phyloP scores from a whole-genome alignment of 53 echinoderm and acorn worm genomes.

The Echinarachnius parma region DNA sequence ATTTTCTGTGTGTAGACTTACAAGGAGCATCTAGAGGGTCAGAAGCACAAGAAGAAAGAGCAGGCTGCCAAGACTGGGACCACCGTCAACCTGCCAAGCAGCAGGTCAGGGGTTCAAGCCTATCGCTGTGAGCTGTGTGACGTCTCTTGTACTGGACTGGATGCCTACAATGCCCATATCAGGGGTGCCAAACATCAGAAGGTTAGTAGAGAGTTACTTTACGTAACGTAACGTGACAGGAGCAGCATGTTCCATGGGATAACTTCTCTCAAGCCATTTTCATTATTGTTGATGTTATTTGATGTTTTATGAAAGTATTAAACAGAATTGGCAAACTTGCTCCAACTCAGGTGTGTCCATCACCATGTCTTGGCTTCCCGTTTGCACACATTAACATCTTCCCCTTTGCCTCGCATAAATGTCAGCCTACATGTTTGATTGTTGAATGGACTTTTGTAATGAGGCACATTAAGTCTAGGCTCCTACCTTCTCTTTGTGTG shows the following conservation, averaged over 20 bases:
- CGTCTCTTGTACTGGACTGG: conserved; percentile 90
- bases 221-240: too few relatives aligned
- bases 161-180: conserved; percentile 98
- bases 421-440: too few relatives aligned
- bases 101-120: conserved; percentile 55
- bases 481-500: too few relatives aligned
- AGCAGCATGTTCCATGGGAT: too few relatives aligned
- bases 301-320: too few relatives aligned
- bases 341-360: conserved; percentile 28
- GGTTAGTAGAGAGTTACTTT: too few relatives aligned
- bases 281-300: too few relatives aligned
- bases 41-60: conserved; percentile 99
- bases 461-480: too few relatives aligned
- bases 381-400: conserved; percentile 40
- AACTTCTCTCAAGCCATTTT: too few relatives aligned
- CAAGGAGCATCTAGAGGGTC: conserved; percentile 96
- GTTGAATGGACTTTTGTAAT: too few relatives aligned
- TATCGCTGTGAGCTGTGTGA: conserved; percentile 95
- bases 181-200: conserved; percentile 95
- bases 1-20: conserved; percentile 67
- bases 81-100: conserved; percentile 41
- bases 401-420: too few relatives aligned
- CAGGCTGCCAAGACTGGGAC: conserved; percentile 53
- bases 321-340: conserved; percentile 23
- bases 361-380: conserved; percentile 26